Conservation (phyloP, 2,797 vertebrate genomes). For the Hoplostethus atlanticus region DNA sequence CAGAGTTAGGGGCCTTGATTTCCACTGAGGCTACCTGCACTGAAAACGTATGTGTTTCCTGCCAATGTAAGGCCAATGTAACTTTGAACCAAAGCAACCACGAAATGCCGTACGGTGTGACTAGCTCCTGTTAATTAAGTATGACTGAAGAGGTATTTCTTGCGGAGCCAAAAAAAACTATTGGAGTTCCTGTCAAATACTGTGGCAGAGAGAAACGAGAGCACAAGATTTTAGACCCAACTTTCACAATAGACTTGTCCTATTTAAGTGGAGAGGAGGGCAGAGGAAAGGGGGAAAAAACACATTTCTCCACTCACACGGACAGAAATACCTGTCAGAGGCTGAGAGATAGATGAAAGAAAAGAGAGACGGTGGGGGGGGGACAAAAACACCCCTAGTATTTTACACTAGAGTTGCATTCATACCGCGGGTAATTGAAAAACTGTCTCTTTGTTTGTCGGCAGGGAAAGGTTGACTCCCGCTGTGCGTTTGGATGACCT, state of each 20-base stretch:
- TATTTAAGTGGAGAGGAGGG: constrained; percentile 40
- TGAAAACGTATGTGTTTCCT: constrained; percentile 16
- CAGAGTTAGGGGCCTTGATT: constrained; percentile 13
- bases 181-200: constrained; percentile 21
- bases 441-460: constrained; percentile 5
- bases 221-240: constrained; percentile 47
- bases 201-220: constrained; percentile 16
- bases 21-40: constrained; percentile 5
- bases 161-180: neutral
- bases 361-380: constrained; percentile 6
- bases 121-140: constrained; percentile 7
- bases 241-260: constrained; percentile 46
- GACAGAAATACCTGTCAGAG: constrained; percentile 54
- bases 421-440: constrained; percentile 22
- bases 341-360: constrained; percentile 22
- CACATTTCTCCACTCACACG: constrained; percentile 28
- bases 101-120: constrained; percentile 4
- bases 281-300: constrained; percentile 12
- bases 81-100: neutral
- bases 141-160: constrained; percentile 29
- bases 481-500: neutral
- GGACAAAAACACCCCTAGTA: constrained; percentile 25
- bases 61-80: constrained; percentile 2
- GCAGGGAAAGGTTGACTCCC: neutral
- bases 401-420: neutral